Evolutionary conservation across 2,113 vertebrate genomes (phyloP).

Genomic region (Tricholaema leucomelas): DNA sequence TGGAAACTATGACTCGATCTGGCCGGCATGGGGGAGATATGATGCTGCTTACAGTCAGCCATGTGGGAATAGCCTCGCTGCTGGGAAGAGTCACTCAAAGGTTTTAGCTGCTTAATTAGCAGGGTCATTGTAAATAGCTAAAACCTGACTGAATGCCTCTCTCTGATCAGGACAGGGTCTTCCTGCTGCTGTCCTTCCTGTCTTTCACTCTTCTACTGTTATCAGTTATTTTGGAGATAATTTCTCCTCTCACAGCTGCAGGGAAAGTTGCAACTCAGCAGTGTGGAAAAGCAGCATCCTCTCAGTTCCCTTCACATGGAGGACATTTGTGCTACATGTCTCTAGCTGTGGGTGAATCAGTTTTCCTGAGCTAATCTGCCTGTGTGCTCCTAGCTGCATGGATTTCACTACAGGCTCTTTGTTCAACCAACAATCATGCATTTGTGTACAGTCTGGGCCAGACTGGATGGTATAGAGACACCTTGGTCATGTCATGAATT

Average conservation of each 20-base stretch:
- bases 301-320: background rate
- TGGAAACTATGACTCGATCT: background rate
- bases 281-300: background rate
- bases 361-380: background rate
- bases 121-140: constrained; percentile 13
- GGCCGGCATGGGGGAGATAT: accelerated
- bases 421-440: background rate
- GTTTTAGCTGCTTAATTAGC: constrained; percentile 22
- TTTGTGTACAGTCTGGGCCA: background rate
- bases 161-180: constrained; percentile 22
- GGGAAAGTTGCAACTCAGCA: background rate
- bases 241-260: background rate
- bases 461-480: background rate
- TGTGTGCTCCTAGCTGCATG: background rate
- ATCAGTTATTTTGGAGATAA: background rate
- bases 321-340: background rate
- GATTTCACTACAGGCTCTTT: background rate
- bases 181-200: constrained; percentile 30
- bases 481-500: background rate
- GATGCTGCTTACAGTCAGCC: background rate
- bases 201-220: background rate
- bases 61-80: background rate
- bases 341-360: background rate
- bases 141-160: constrained; percentile 52
- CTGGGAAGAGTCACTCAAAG: constrained; percentile 37